phyloP scores from a whole-genome alignment of 2,113 vertebrate species.

The Centropristis striata region DNA sequence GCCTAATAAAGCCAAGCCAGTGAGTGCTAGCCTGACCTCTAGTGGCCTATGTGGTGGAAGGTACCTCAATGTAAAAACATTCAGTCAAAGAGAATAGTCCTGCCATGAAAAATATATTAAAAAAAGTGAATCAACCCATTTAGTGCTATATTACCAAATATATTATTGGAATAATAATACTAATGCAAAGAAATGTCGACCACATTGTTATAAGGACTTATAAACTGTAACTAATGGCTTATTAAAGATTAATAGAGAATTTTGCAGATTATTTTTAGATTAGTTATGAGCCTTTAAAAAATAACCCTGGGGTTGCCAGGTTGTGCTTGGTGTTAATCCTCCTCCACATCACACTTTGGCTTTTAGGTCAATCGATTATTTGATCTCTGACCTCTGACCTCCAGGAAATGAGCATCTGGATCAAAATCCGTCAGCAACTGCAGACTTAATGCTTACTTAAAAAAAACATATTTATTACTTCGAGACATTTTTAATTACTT shows the following conservation, averaged over 20 bases:
- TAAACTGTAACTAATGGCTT: not conserved
- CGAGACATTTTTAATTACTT: too few relatives aligned
- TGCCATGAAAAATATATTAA: not conserved
- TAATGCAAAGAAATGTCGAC: not conserved
- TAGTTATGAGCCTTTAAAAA: too few relatives aligned
- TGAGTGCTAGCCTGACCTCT: slow-evolving; percentile 64
- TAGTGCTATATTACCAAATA: not conserved
- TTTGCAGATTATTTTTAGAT: not conserved
- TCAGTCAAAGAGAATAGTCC: not conserved
- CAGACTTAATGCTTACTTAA: too few relatives aligned
- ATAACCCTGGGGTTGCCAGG: not conserved
- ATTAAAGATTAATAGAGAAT: too few relatives aligned
- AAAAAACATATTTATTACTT: too few relatives aligned
- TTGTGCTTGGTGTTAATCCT: not conserved
- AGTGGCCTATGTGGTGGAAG: slow-evolving; percentile 37
- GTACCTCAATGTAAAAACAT: not conserved
- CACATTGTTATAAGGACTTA: not conserved
- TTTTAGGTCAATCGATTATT: not conserved
- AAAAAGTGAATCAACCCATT: not conserved
- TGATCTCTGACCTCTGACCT: not conserved
- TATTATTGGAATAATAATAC: too few relatives aligned
- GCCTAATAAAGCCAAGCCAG: too few relatives aligned
- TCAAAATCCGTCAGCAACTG: too few relatives aligned
- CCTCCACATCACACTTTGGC: not conserved
- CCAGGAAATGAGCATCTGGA: too few relatives aligned